A percentile compares a stretch with the other conserved stretches of the same genome.
Evolutionary conservation across 2,888 invertebrate genomes (phyloP).

Genomic region (Drosophila diplacantha): DNA sequence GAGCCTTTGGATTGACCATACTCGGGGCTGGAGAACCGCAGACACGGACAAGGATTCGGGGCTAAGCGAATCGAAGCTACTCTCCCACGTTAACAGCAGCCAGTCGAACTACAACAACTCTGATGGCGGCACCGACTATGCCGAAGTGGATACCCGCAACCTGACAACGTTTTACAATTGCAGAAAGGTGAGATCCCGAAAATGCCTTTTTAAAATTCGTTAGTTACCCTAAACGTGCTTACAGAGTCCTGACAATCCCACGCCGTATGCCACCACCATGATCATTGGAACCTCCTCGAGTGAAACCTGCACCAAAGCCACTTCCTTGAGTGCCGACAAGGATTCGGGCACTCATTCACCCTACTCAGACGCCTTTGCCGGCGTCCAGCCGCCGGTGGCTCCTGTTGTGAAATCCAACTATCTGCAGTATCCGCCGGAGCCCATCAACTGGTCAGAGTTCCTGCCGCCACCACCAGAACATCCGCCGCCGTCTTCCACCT

Average conservation of each 20-base stretch:
- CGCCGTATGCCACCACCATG: slow-evolving; percentile 87
- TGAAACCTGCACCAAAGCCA: slow-evolving; percentile 77
- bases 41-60: slow-evolving; percentile 82
- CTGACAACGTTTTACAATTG: slow-evolving; percentile 85
- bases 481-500: slow-evolving; percentile 79
- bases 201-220: neutral
- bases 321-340: slow-evolving; percentile 76
- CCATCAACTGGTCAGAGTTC: slow-evolving; percentile 81
- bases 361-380: slow-evolving; percentile 75
- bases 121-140: slow-evolving; percentile 82
- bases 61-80: slow-evolving; percentile 80
- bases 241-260: slow-evolving; percentile 81
- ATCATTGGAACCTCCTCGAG: slow-evolving; percentile 79
- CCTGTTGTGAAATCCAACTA: slow-evolving; percentile 70
- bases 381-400: slow-evolving; percentile 36
- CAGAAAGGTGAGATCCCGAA: slow-evolving; percentile 78
- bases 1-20: slow-evolving; percentile 82
- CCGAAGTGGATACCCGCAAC: slow-evolving; percentile 83
- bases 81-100: slow-evolving; percentile 79
- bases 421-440: slow-evolving; percentile 77
- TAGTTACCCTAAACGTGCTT: slow-evolving; percentile 12
- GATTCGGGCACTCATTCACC: slow-evolving; percentile 78
- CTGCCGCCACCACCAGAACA: slow-evolving; percentile 82
- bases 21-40: slow-evolving; percentile 82
- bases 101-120: slow-evolving; percentile 78